Conservation (phyloP, 2,113 vertebrate species). For the Aspidoscelis tigris region DNA sequence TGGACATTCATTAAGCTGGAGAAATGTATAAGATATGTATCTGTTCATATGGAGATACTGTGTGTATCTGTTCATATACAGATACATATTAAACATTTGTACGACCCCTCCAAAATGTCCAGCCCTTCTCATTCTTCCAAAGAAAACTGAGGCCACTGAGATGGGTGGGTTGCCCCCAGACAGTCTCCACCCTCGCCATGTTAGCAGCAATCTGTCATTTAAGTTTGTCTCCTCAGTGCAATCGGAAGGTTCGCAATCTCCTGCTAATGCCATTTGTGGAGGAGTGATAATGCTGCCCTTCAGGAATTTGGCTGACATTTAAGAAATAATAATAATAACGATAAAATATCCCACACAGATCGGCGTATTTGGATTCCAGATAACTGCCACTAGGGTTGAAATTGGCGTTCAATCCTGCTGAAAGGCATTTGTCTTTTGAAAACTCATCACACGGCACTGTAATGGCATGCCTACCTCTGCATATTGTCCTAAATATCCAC, state of each 20-base stretch:
- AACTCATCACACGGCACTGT: conserved; percentile 27
- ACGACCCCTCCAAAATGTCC: too few relatives aligned
- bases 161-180: too few relatives aligned
- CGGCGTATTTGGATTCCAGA: conserved; percentile 29
- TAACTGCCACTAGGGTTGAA: conserved; percentile 29
- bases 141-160: neutral
- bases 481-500: conserved; percentile 12
- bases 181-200: neutral
- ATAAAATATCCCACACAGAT: neutral
- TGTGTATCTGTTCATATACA: too few relatives aligned
- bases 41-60: too few relatives aligned
- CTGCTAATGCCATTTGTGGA: conserved; percentile 32
- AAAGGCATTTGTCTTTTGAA: conserved; percentile 30
- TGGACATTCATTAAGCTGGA: too few relatives aligned
- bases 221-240: neutral
- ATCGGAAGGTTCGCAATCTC: neutral
- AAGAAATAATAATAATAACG: conserved; percentile 39
- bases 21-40: too few relatives aligned
- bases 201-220: too few relatives aligned
- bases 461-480: neutral
- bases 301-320: conserved; percentile 50
- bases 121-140: too few relatives aligned
- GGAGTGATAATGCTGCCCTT: conserved; percentile 50
- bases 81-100: too few relatives aligned
- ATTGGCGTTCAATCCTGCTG: conserved; percentile 11